Percentiles rank a stretch among this genome's conserved stretches.
phyloP scores from a whole-genome alignment of 2,797 vertebrate genomes.

The Cuculus canorus region DNA sequence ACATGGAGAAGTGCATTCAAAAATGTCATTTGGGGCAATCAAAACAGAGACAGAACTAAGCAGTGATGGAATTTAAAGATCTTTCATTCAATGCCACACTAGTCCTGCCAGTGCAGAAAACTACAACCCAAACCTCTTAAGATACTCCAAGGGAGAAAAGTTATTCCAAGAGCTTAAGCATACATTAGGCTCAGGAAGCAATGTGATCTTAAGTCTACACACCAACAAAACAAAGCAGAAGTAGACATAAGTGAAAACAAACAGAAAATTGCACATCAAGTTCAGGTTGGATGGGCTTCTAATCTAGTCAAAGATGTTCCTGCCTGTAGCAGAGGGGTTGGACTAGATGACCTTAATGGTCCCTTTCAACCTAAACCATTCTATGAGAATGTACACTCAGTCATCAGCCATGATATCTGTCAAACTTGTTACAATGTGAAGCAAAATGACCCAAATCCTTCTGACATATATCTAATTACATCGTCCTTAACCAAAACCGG shows the following conservation, averaged over 20 bases:
- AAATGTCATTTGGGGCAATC: background rate
- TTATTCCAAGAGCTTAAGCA: background rate
- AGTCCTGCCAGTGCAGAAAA: background rate
- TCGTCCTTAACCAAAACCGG: background rate
- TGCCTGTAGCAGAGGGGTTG: too few species aligned
- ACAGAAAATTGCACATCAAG: background rate
- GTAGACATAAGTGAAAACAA: background rate
- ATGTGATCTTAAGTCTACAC: background rate
- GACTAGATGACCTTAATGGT: too few species aligned
- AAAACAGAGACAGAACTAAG: background rate
- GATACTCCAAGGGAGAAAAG: background rate
- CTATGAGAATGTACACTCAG: background rate
- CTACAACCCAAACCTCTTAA: background rate
- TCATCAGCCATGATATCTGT: background rate
- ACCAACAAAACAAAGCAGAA: background rate
- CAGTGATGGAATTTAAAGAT: background rate
- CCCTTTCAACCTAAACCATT: too few species aligned
- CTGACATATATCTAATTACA: fast-evolving
- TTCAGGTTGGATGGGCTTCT: too few species aligned
- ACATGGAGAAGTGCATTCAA: background rate
- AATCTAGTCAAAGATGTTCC: too few species aligned
- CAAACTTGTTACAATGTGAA: background rate
- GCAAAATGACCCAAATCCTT: background rate
- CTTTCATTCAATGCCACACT: background rate
- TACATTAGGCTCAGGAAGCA: background rate